Evolutionary conservation across 2,888 invertebrate genomes (phyloP).

Genomic region (Eueremaeus valkanovi): DNA sequence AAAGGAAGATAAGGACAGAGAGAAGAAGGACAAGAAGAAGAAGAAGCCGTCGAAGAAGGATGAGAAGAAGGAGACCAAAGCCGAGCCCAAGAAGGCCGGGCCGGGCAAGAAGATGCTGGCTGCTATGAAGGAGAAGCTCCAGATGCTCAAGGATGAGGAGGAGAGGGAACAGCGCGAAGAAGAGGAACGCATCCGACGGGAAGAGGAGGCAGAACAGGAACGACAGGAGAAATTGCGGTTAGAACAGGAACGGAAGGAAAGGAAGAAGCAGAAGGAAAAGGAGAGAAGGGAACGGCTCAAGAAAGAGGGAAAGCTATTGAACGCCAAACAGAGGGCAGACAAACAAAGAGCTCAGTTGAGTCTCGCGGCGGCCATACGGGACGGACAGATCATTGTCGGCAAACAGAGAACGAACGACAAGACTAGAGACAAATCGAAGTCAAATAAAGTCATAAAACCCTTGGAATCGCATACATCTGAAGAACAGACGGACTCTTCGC

Average conservation of each 20-base stretch:
- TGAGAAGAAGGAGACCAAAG: constrained; percentile 35
- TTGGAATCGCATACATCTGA: constrained; percentile 39
- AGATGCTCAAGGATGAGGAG: constrained; percentile 64
- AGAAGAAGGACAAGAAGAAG: constrained; percentile 51
- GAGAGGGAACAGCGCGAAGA: constrained; percentile 51
- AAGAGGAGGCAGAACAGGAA: constrained; percentile 66
- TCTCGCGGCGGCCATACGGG: constrained; percentile 80
- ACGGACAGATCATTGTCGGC: constrained; percentile 59
- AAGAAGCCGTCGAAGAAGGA: constrained; percentile 64
- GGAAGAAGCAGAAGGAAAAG: constrained; percentile 85
- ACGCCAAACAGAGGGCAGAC: constrained; percentile 88
- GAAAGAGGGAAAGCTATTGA: constrained; percentile 91
- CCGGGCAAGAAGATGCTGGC: constrained; percentile 58
- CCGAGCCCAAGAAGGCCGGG: constrained; percentile 13
- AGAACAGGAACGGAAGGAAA: constrained; percentile 82
- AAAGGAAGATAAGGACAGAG: constrained; percentile 46
- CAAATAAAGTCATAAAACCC: background rate
- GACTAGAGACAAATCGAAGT: constrained; percentile 37
- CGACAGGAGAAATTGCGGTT: constrained; percentile 61
- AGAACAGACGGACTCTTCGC: constrained; percentile 56
- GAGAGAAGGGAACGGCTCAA: constrained; percentile 87
- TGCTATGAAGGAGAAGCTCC: constrained; percentile 78
- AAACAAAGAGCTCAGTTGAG: constrained; percentile 63
- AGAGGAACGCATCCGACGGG: constrained; percentile 70
- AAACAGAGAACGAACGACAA: constrained; percentile 44